Percentiles rank a stretch among this genome's conserved stretches.
phyloP scores from a whole-genome alignment of 2,113 vertebrate genomes.

The Bolborhynchus lineola region DNA sequence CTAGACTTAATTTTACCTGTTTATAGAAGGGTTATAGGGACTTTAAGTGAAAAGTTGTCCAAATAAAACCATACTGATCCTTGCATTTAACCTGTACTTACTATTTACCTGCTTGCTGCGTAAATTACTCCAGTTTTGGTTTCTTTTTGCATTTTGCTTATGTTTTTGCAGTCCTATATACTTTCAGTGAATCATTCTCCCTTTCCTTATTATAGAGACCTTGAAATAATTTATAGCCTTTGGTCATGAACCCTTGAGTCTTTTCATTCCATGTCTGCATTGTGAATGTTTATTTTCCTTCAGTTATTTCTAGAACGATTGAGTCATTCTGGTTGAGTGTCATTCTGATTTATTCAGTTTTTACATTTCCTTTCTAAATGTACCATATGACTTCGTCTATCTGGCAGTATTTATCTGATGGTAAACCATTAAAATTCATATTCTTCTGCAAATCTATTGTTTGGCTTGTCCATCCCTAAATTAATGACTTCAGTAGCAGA shows the following conservation, averaged over 20 bases:
- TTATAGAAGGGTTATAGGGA: not conserved
- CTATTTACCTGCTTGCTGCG: not conserved
- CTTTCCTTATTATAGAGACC: not conserved
- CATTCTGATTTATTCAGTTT: not conserved
- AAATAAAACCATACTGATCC: not conserved
- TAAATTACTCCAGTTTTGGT: not conserved
- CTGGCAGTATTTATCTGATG: not conserved
- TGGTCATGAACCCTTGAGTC: not conserved
- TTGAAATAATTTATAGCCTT: not conserved
- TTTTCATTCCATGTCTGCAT: not conserved
- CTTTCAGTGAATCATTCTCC: not conserved
- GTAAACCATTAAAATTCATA: not conserved
- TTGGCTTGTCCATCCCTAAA: not conserved
- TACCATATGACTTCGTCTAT: not conserved
- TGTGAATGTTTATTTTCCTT: not conserved
- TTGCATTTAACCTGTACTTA: not conserved
- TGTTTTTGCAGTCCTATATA: not conserved
- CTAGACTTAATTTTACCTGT: not conserved
- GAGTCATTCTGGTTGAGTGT: not conserved
- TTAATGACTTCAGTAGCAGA: not conserved
- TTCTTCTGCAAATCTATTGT: not conserved
- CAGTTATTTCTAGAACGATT: not conserved
- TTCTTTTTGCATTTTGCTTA: not conserved
- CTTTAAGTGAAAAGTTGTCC: not conserved
- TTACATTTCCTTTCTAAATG: not conserved